Evolutionary conservation across 2,113 vertebrate species (phyloP).

Genomic region (Sander vitreus): DNA sequence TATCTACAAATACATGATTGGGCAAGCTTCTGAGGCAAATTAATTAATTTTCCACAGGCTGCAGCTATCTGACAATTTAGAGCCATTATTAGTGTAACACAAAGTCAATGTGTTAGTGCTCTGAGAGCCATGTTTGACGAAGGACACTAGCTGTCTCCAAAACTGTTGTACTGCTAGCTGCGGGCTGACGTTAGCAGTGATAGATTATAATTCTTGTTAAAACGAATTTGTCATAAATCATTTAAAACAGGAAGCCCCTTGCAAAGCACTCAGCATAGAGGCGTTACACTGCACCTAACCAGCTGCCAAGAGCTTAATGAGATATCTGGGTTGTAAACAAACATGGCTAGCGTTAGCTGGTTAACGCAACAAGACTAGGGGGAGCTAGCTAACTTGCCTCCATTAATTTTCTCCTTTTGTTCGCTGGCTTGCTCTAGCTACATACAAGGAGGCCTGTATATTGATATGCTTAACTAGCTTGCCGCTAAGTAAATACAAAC

Average conservation of each 20-base stretch:
- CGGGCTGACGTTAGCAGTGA: constrained; percentile 55
- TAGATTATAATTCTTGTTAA: constrained; percentile 12
- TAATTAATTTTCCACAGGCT: neutral
- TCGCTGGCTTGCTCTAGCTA: constrained; percentile 71
- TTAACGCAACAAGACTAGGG: constrained; percentile 39
- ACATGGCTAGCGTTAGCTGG: constrained; percentile 61
- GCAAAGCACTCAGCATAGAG: neutral
- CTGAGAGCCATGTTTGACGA: constrained; percentile 54
- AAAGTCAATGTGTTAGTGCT: constrained; percentile 45
- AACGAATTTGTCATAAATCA: neutral
- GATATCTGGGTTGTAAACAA: constrained; percentile 42
- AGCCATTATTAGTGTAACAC: constrained; percentile 9
- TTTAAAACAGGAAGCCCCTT: neutral
- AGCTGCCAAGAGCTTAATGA: constrained; percentile 21
- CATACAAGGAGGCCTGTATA: constrained; percentile 70
- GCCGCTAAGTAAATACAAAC: constrained; percentile 68
- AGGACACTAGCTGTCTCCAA: constrained; percentile 44
- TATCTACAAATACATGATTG: constrained; percentile 13
- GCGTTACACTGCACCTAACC: neutral
- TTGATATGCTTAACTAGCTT: constrained; percentile 57
- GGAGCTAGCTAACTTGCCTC: constrained; percentile 78
- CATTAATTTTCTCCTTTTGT: constrained; percentile 84
- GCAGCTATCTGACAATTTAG: neutral
- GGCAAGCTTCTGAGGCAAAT: neutral
- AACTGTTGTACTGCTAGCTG: constrained; percentile 49